Evolutionary conservation across 2,888 invertebrate genomes (phyloP), one percentile per base, ranked within the genome.

Genomic region (Nowickia ferox): DNA sequence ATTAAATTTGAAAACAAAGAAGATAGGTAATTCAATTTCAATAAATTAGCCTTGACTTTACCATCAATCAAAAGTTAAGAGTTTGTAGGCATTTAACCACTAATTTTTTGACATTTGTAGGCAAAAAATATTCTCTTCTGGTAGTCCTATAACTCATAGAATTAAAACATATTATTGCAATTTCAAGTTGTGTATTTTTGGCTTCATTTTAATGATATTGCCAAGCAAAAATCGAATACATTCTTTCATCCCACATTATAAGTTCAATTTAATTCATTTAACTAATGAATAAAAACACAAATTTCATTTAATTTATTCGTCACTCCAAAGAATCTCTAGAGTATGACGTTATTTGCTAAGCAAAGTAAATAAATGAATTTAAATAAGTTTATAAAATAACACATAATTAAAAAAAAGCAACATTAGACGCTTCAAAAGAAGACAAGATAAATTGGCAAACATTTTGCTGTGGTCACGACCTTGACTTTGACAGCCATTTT

Each of bases 401-500:
- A 9, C 19, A 17, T 42, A 17, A 8, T 17, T 61, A 42, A n/a
- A n/a, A 9, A 42, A 11, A 57, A 22, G 11, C 19, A 63, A 22
- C 76, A 38, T 17, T 55, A 61, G 51, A 48, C 42, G 19, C 11
- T 38, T 3, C 19, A 42, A 1, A n/a, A 80, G 15, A n/a, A 61
- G 68, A 65, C 40, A 71, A 85, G 63, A 82, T 66, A 71, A 75
- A 75, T 78, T 74, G 63, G 72, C 48, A 46, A 66, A 71, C 11
- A 63, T 71, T 68, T 77, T 30, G 71, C 40, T 69, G 9, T 85
- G 82, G 75, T 79, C 78, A 75, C 82, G 85, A 85, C 85, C 85
- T 85, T 85, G 85, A 85, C 85, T 85, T 78, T 79, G 78, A 59
- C 82, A 79, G 75, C 74, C 30, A 75, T 19, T 51, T 68, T 48